Evolutionary conservation across 2,888 invertebrate species (phyloP).

Genomic region (Amphipoea oculea): DNA sequence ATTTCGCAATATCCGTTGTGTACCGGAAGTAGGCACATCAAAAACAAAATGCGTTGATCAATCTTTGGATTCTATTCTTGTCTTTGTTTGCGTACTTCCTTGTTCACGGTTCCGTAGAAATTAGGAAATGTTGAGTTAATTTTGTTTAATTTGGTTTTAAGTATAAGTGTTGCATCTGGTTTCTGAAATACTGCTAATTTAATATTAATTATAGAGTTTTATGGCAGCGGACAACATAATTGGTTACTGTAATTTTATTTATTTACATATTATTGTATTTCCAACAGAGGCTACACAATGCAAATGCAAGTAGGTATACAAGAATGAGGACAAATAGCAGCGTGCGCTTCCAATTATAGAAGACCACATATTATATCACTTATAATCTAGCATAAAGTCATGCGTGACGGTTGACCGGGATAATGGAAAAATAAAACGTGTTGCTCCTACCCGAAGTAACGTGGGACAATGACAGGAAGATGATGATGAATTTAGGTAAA

Average conservation of each 20-base stretch:
- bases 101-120: conserved; percentile 46
- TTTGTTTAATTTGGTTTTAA: conserved; percentile 40
- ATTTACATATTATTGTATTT: not conserved
- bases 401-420: not conserved
- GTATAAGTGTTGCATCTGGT: not conserved
- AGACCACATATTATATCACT: not conserved
- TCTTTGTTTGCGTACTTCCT: conserved; percentile 54
- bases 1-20: conserved; percentile 70
- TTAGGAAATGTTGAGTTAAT: conserved; percentile 14
- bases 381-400: not conserved
- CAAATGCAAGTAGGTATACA: not conserved
- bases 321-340: not conserved
- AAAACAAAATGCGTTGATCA: conserved; percentile 66
- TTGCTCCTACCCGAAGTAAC: not conserved
- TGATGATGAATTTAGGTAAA: not conserved
- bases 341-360: not conserved
- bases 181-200: not conserved
- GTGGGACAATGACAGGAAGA: not conserved
- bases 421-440: not conserved
- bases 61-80: conserved; percentile 60
- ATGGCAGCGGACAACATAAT: not conserved
- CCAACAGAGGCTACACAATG: not conserved
- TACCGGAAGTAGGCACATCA: conserved; percentile 64
- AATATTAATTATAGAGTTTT: not conserved
- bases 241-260: not conserved